Base-by-base conservation (phyloP, 1,140 invertebrate genomes). In the Aphelinus atriplicis region DNA sequence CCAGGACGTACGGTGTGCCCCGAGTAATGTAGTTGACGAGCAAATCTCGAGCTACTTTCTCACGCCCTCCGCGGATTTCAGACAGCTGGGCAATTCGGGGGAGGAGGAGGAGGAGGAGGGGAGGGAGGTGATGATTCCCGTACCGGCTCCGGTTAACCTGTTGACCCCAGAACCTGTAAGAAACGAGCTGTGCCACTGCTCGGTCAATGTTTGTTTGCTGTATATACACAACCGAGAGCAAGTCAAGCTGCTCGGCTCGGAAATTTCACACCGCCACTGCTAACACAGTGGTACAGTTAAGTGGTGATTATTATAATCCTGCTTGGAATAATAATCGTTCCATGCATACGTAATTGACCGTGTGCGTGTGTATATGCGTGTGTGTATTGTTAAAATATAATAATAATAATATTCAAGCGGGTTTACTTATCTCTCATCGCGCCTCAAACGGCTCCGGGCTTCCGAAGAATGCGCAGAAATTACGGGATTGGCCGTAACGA, bases 111-210 rank as follows among this genome's bases (percentile, higher is more conserved):
- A 26, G 26, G 0, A 26, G 26, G 26, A 26, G 26, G 26, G 0
- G 26, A 26, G 26, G 26, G 26, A 26, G 26, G 26, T 26, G 26
- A 26, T 26, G 26, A 26, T 26, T 26, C 26, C 0, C 26, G 45
- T 63, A 46, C 46, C 1, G 9, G 3, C 58, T 2, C 61, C 61
- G 61, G 51, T 65, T 51, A 65, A 53, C 26, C 47, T 53, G 47
- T 42, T 43, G 47, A 50, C 10, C 50, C 48, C 61, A 7, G 63
- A 53, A 26, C 26, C 26, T 26, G 26, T 26, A 26, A 47, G 47
- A 51, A 51, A 50, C 63, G 63, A 65, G 61, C 10, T 47, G 10
- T 63, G 61, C 61, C 43, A 48, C 61, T 63, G 10, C 61, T 7
- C 5, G 43, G n/a, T 1, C 9, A 7, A 5, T 43, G 26, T 60